A percentile compares a stretch with the other conserved stretches of the same genome.
phyloP scores from a whole-genome alignment of 2,888 invertebrate species.

The Apoda limacodes region DNA sequence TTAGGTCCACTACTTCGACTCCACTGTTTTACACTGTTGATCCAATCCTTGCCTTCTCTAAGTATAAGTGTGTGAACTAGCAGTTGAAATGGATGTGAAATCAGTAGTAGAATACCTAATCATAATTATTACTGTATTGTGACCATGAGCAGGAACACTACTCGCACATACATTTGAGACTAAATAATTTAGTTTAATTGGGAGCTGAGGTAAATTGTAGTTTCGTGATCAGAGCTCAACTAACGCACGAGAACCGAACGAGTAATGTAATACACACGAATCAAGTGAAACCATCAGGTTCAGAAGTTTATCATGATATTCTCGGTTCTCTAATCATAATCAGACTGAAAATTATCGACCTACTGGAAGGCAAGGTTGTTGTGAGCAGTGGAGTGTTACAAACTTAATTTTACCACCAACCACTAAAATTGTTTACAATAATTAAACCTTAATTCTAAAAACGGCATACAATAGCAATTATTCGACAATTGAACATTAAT shows the following conservation, averaged over 20 bases:
- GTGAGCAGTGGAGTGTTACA: slow-evolving; percentile 44
- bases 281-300: slow-evolving; percentile 52
- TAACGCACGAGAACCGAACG: slow-evolving; percentile 37
- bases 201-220: slow-evolving; percentile 31
- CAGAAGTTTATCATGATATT: slow-evolving; percentile 38
- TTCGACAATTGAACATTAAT: slow-evolving; percentile 24
- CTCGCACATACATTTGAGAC: slow-evolving; percentile 17
- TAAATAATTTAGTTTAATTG: slow-evolving; percentile 28
- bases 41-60: too few relatives aligned
- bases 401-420: slow-evolving; percentile 38
- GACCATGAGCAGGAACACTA: too few relatives aligned
- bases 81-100: too few relatives aligned
- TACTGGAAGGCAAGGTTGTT: slow-evolving; percentile 57
- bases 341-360: slow-evolving; percentile 41
- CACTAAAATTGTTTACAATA: neutral
- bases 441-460: slow-evolving; percentile 3
- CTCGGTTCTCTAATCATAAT: slow-evolving; percentile 45
- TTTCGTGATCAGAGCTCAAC: slow-evolving; percentile 39
- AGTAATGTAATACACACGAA: slow-evolving; percentile 25
- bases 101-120: too few relatives aligned
- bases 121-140: too few relatives aligned
- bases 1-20: too few relatives aligned
- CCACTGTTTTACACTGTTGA: too few relatives aligned
- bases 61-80: too few relatives aligned
- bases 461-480: slow-evolving; percentile 32